Evolutionary conservation across 2,113 vertebrate species (phyloP).

Genomic region (Piliocolobus tephrosceles): DNA sequence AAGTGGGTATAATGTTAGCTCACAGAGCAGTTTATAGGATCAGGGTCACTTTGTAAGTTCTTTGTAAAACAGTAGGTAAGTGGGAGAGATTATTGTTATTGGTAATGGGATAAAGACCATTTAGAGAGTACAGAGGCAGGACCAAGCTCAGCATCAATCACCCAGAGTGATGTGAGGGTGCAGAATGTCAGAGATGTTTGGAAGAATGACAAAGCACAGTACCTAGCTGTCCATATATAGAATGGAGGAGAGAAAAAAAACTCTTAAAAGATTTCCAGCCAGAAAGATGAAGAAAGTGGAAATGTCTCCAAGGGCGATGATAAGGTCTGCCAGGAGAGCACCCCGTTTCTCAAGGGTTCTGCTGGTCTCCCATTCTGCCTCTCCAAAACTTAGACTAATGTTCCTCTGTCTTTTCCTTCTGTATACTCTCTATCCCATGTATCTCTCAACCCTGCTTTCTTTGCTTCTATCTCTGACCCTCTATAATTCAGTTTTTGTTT

Average conservation of each 20-base stretch:
- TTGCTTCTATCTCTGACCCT: neutral
- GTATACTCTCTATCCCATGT: neutral
- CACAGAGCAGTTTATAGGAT: neutral
- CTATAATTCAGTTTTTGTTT: neutral
- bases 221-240: neutral
- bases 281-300: neutral
- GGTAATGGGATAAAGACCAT: neutral
- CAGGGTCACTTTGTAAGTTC: neutral
- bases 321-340: neutral
- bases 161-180: neutral
- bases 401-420: neutral
- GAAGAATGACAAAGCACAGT: neutral
- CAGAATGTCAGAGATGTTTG: neutral
- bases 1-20: neutral
- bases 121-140: neutral
- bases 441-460: neutral
- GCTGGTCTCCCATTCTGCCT: neutral
- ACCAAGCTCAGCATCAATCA: neutral
- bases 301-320: neutral
- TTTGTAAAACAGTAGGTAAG: neutral
- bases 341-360: neutral
- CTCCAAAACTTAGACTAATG: neutral
- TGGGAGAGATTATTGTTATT: neutral
- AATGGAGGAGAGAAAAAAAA: neutral
- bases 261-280: neutral